Evolutionary conservation across 2,888 invertebrate genomes (phyloP), one percentile per base, ranked within the genome.

Genomic region (Caenorhabditis parvicauda): DNA sequence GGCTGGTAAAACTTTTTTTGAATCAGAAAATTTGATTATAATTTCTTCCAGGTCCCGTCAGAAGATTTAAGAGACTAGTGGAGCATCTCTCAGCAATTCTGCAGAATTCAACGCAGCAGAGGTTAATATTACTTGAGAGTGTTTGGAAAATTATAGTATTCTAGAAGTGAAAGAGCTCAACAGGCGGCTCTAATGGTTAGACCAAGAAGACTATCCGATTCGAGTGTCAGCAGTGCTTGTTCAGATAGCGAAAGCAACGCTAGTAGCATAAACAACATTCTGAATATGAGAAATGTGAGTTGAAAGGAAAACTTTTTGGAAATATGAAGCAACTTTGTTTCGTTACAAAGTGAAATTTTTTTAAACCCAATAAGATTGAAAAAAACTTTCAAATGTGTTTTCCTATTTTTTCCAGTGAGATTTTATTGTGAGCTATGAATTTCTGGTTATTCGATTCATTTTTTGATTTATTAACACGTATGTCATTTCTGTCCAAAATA

Each of bases 21-120:
- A 22, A 19, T 21, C n/a, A 47, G 7, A 3, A 4, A 29, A 29
- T 17, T 47, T 22, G 29, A 47, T 28, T 7, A 29, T 46, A n/a
- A n/a, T 41, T 41, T 17, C 32, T 35, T 53, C 17, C 24, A 55
- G 45, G 68, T 2, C 77, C 79, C 22, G 74, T 78, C 2, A 61
- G 81, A 12, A 58, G 81, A 7, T 81, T 81, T 62, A 67, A 75
- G 9, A 70, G 81, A n/a, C 62, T 81, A 9, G 79, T 76, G 14
- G 81, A 81, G 48, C 81, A 81, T 58, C 59, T 81, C 25, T 75
- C 78, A 17, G 69, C 77, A 1, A 72, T 80, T 44, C 58, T 80
- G 28, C 81, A 81, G 51, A 59, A 65, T 12, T 61, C 69, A 1
- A 65, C 67, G 7, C 69, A 72, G 37, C 72, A 70, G 46, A 59